Evolutionary conservation across 2,113 vertebrate genomes (phyloP).

Genomic region (Gopherus evgoodei): DNA sequence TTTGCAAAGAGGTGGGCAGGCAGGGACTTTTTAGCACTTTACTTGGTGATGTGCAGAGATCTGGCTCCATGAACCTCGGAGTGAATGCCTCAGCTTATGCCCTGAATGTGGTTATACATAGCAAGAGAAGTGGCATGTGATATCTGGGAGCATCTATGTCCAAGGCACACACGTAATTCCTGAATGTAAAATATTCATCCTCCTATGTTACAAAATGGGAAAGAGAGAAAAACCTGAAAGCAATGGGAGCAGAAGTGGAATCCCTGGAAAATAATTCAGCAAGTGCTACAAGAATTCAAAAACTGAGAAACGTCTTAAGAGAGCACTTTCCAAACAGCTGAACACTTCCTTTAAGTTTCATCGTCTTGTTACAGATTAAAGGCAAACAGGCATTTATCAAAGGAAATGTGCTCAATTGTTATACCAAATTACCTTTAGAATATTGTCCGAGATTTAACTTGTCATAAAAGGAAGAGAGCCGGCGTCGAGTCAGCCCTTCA

Average conservation of each 20-base stretch:
- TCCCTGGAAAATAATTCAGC: slow-evolving; percentile 6
- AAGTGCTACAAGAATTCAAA: slow-evolving; percentile 19
- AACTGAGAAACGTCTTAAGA: neutral
- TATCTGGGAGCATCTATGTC: slow-evolving; percentile 12
- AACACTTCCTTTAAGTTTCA: slow-evolving; percentile 65
- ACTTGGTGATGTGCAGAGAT: neutral
- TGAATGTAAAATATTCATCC: neutral
- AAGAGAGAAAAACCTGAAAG: neutral
- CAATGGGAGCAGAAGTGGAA: neutral
- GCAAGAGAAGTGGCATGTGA: slow-evolving; percentile 42
- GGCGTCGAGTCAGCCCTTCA: neutral
- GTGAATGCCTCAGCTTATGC: neutral
- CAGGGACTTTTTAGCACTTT: neutral
- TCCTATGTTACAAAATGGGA: neutral
- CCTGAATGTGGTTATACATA: neutral
- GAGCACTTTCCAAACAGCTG: slow-evolving; percentile 7
- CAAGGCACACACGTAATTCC: slow-evolving; percentile 14
- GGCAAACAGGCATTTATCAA: slow-evolving; percentile 71
- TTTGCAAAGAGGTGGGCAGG: neutral
- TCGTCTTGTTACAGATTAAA: slow-evolving; percentile 76
- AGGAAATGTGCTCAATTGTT: slow-evolving; percentile 70
- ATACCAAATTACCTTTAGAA: slow-evolving; percentile 75
- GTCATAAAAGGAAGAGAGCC: slow-evolving; percentile 19
- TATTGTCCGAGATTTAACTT: slow-evolving; percentile 57
- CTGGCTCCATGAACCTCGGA: neutral